A percentile compares a stretch with the other conserved stretches of the same genome.
These are phyloP conservation scores for Leptothorax acervorum DNA, from an alignment of 2,888 invertebrate species.

Conservation along the genomic window DNA sequence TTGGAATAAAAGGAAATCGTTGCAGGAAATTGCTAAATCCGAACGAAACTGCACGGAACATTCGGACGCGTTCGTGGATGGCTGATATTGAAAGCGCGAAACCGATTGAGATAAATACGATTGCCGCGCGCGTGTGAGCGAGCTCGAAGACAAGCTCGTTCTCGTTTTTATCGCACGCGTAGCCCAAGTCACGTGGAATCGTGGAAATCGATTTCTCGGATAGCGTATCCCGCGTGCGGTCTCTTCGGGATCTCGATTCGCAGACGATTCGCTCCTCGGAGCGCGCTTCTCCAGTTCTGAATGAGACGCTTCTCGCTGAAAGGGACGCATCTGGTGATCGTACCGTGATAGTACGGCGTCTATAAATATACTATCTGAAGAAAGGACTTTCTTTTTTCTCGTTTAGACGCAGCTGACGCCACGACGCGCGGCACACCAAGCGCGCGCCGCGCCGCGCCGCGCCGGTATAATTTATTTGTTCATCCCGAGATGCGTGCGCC, in stretches of 20 bases:
- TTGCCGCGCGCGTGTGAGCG: not conserved
- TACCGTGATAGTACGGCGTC: not conserved
- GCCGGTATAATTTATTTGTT: conserved; percentile 32
- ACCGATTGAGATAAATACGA: conserved; percentile 43
- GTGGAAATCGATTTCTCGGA: conserved; percentile 30
- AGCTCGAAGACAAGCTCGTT: not conserved
- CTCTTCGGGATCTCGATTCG: not conserved
- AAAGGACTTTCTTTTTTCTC: conserved; percentile 5
- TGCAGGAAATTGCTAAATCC: conserved; percentile 52
- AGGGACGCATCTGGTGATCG: not conserved
- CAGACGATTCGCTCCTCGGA: not conserved
- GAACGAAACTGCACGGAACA: conserved; percentile 43
- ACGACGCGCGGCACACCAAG: conserved; percentile 25
- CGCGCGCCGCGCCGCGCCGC: not conserved
- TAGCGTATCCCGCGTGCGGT: not conserved
- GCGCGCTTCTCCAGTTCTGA: conserved; percentile 4
- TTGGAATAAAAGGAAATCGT: conserved; percentile 50
- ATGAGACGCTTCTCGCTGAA: conserved; percentile 29
- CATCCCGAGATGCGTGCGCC: conserved; percentile 5
- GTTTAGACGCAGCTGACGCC: conserved; percentile 66
- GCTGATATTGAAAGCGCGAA: conserved; percentile 41
- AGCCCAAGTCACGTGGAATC: not conserved
- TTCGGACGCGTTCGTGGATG: conserved; percentile 11
- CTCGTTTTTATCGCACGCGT: not conserved
- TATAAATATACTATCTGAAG: conserved; percentile 40